Evolutionary conservation across 1,140 invertebrate genomes (phyloP).

Genomic region (Polyergus mexicanus): DNA sequence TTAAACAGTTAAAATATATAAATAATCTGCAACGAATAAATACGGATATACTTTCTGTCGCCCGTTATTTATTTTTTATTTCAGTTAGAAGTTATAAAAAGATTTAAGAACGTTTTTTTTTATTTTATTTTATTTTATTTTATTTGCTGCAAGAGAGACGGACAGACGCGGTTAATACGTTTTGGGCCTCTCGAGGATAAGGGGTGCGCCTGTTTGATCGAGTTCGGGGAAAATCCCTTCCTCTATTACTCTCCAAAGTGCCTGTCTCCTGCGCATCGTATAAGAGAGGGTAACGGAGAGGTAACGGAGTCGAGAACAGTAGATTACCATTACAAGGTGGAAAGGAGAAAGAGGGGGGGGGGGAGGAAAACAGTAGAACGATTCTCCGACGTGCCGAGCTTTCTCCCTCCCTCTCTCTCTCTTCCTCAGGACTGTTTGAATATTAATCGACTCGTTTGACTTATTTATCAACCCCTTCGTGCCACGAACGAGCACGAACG

Average conservation of each 20-base stretch:
- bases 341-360: background rate
- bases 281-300: conserved; percentile 26
- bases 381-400: conserved; percentile 43
- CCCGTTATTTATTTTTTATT: background rate
- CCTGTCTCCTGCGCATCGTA: conserved; percentile 39
- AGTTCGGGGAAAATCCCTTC: conserved; percentile 26
- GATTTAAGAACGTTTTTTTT: conserved; percentile 36
- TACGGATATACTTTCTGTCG: background rate
- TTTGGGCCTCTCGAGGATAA: background rate
- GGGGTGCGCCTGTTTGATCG: background rate
- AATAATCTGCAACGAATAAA: background rate
- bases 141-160: background rate
- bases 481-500: conserved; percentile 25
- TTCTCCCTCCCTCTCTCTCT: conserved; percentile 32
- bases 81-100: background rate
- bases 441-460: conserved; percentile 59
- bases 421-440: conserved; percentile 42
- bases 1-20: background rate
- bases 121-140: too few relatives aligned
- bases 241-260: conserved; percentile 34
- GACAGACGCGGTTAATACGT: conserved; percentile 1
- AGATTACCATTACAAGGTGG: conserved; percentile 60
- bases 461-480: conserved; percentile 56
- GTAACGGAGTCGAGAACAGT: conserved; percentile 44
- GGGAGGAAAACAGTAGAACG: background rate